Base-by-base conservation (phyloP, 2,888 invertebrate genomes). In the Eutolmus rufibarbis region DNA sequence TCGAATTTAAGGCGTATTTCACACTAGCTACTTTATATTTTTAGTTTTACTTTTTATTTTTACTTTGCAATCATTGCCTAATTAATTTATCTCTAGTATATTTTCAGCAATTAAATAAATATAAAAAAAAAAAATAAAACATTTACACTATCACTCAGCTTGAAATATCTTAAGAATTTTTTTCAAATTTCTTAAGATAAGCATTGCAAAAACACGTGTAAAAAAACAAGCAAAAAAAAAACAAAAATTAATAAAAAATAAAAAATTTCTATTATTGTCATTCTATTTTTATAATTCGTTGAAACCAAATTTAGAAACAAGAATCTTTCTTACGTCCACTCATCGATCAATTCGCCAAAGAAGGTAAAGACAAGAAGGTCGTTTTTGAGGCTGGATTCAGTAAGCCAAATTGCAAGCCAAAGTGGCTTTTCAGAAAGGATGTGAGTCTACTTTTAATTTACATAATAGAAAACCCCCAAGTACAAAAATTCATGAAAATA, bases 291-390 rank as follows among this genome's bases (percentile, higher is more conserved):
- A 14, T 78, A 2, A 43, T 46, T 31, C 43, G 46, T 77, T 82
- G 34, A 74, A 19, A 87, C 37, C 51, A 19, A 87, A 74, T 86
- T 51, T 94, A 98, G 98, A 98, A 98, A 96, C 96, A 95, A 94
- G 98, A 98, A 91, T 95, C 96, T 89, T 99, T 98, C 96, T 94
- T 98, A 93, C 97, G 97, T 93, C 98, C 98, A 89, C 94, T 99
- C 91, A 96, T 98, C 91, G 99, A 99, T 94, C 96, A 97, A 93
- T 96, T 96, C 92, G 97, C 97, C 90, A 97, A 98, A 93, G 97
- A 99, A 95, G 97, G 98, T 90, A 98, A 98, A 93, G 98, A 99
- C 93, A 98, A 98, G 93, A 97, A 97, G 93, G 97, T 98, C 89
- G 94, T 95, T 66, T 98, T 99, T 91, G 97, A 98, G 93, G 97